Evolutionary conservation across 2,797 vertebrate species (phyloP), one percentile per base, ranked within the genome.

Genomic region (Chaetophractus vellerosus): DNA sequence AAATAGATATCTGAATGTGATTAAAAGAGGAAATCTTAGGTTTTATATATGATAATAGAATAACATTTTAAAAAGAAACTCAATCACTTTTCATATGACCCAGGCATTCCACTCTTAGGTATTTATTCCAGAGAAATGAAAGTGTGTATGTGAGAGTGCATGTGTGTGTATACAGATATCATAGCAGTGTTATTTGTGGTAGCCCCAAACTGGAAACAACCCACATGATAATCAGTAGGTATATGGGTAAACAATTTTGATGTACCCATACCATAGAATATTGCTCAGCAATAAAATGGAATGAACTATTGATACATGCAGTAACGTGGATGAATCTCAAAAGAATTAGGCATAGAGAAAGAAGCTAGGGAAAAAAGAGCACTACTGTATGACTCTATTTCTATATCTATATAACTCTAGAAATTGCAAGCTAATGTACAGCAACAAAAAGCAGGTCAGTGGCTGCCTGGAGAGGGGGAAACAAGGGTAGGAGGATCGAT

Each of bases 291-390:
- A 81, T 64, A 10, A 85, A 48, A 21, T 41, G n/a, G 45, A 57
- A 21, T 48, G 38, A 85, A 72, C 9, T 63, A 28, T 83, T n/a
- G 19, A 76, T n/a, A 50, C 38, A 69, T 15, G 11, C 5, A 75
- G 57, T 41, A 71, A 50, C 9, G 74, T 31, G 21, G 23, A 84
- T 95, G 26, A 68, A 90, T 95, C 19, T 88, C 78, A 96, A 80
- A 89, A 79, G 75, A 85, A 69, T 80, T 61, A 76, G 23, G 33
- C 2, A 28, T 50, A 80, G 12, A 76, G 71, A 94, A 90, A 88
- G 24, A 90, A 90, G 15, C 28, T 55, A 95, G 57, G 55, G 15
- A 14, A 50, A 69, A 75, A 68, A 24, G 26, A 55, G 11, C 38
- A 36, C 23, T 52, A 33, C 9, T 57, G 4, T 74, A 36, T 69